Conservation (phyloP, 2,888 invertebrate species). For the Aleiodes testaceus region DNA sequence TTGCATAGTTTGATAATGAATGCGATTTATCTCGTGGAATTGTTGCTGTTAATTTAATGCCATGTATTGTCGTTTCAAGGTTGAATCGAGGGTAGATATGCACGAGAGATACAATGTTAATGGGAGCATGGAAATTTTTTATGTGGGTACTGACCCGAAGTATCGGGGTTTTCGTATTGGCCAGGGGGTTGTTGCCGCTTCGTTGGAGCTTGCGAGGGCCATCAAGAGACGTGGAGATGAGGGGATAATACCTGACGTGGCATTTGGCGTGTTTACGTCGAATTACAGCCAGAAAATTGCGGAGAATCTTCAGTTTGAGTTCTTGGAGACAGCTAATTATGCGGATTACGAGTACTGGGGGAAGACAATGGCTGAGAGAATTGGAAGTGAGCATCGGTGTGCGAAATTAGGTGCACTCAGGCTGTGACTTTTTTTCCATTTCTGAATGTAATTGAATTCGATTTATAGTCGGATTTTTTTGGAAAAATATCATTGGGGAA, state of each 20-base stretch:
- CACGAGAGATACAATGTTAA: slow-evolving; percentile 77
- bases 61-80: slow-evolving; percentile 47
- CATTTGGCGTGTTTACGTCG: slow-evolving; percentile 79
- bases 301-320: slow-evolving; percentile 75
- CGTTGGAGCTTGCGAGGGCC: slow-evolving; percentile 72
- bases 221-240: slow-evolving; percentile 58
- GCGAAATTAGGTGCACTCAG: slow-evolving; percentile 56
- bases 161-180: slow-evolving; percentile 77
- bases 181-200: slow-evolving; percentile 73
- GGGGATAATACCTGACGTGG: slow-evolving; percentile 67
- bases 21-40: background rate
- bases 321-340: slow-evolving; percentile 75
- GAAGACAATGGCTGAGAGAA: slow-evolving; percentile 76
- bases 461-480: too few species aligned
- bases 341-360: slow-evolving; percentile 76
- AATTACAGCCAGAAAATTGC: slow-evolving; percentile 78
- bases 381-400: slow-evolving; percentile 66
- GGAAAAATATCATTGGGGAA: too few species aligned
- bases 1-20: slow-evolving; percentile 6
- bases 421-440: slow-evolving; percentile 34
- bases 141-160: slow-evolving; percentile 76
- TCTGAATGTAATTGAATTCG: slow-evolving; percentile 62
- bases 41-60: background rate
- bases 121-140: slow-evolving; percentile 81
- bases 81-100: slow-evolving; percentile 68